Evolutionary conservation across 2,888 invertebrate genomes (phyloP).

Genomic region (Andrena marginata): DNA sequence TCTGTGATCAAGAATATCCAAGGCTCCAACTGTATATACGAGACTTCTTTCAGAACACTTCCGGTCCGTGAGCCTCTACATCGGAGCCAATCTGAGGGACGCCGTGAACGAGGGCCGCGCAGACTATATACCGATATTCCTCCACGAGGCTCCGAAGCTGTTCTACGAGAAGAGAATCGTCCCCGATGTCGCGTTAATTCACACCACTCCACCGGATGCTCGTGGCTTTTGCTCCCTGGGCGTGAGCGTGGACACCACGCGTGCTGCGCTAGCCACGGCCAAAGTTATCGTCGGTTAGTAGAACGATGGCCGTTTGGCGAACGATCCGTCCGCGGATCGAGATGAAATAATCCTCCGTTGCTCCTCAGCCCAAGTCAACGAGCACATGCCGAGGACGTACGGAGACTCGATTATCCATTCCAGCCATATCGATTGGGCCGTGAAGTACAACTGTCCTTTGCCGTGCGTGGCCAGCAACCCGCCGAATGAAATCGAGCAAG

Average conservation of each 20-base stretch:
- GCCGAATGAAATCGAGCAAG: slow-evolving; percentile 85
- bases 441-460: slow-evolving; percentile 84
- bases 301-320: background rate
- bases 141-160: slow-evolving; percentile 87
- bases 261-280: slow-evolving; percentile 87
- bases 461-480: slow-evolving; percentile 84
- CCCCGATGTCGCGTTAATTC: slow-evolving; percentile 87
- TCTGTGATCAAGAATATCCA: background rate
- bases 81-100: slow-evolving; percentile 87
- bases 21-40: background rate
- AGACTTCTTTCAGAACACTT: slow-evolving; percentile 85
- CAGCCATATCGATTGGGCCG: slow-evolving; percentile 88
- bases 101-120: slow-evolving; percentile 87
- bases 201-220: slow-evolving; percentile 87
- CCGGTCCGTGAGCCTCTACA: slow-evolving; percentile 87
- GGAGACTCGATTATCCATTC: slow-evolving; percentile 88
- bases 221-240: slow-evolving; percentile 89
- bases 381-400: slow-evolving; percentile 88
- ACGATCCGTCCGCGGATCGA: background rate
- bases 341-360: background rate
- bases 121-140: slow-evolving; percentile 88
- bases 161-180: slow-evolving; percentile 86
- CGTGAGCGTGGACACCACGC: slow-evolving; percentile 87
- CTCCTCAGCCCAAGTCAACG: slow-evolving; percentile 86
- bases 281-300: slow-evolving; percentile 87